phyloP scores from a whole-genome alignment of 1,140 invertebrate species.

The Hyphantria cunea region DNA sequence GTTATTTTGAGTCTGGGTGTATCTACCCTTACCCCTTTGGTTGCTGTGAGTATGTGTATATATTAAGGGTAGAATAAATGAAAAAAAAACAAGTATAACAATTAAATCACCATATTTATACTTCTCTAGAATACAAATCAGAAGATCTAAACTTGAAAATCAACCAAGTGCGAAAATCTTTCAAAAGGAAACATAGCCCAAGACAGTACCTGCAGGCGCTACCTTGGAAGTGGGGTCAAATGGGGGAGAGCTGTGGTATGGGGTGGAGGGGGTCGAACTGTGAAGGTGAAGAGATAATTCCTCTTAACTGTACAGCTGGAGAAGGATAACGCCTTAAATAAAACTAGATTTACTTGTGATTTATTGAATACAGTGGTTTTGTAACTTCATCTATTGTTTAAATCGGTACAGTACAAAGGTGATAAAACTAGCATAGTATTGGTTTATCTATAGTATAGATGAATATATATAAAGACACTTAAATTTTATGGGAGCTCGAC shows the following conservation, averaged over 20 bases:
- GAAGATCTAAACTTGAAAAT: not conserved
- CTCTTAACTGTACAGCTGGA: slow-evolving; percentile 17
- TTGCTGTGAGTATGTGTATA: too few relatives aligned
- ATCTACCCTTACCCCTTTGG: too few relatives aligned
- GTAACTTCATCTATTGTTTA: too few relatives aligned
- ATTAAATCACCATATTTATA: too few relatives aligned
- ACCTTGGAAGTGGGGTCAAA: not conserved
- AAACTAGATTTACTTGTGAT: slow-evolving; percentile 11
- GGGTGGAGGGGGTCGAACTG: not conserved
- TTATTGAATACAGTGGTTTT: not conserved
- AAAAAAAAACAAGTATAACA: too few relatives aligned
- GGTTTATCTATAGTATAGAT: too few relatives aligned
- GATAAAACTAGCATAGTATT: too few relatives aligned
- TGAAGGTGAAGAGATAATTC: slow-evolving; percentile 28
- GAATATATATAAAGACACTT: too few relatives aligned
- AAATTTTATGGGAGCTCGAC: too few relatives aligned
- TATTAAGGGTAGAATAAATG: too few relatives aligned
- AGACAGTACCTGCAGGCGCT: not conserved
- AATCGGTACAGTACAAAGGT: too few relatives aligned
- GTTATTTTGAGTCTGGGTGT: too few relatives aligned
- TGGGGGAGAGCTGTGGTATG: not conserved
- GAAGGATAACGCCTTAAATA: slow-evolving; percentile 14
- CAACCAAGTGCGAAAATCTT: slow-evolving; percentile 1
- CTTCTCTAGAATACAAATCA: slow-evolving; percentile 1
- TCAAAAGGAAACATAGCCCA: slow-evolving; percentile 4